Evolutionary conservation across 1,140 invertebrate species (phyloP).

Genomic region (Tyrophagus putrescentiae): DNA sequence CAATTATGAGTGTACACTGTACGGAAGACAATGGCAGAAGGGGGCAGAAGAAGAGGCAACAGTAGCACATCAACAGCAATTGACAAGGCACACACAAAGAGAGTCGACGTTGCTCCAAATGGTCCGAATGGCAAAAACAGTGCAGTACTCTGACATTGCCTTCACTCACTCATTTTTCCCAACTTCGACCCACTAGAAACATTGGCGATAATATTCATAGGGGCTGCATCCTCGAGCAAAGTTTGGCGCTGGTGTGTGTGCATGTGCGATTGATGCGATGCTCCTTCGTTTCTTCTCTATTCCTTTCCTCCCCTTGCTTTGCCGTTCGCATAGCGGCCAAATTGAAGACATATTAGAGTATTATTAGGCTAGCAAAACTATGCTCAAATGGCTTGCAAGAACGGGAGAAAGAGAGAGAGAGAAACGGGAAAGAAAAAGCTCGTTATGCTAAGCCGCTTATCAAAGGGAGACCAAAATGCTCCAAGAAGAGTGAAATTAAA

Average conservation of each 20-base stretch:
- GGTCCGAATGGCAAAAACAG: too few relatives aligned
- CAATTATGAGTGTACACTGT: slow-evolving; percentile 4
- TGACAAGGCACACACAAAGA: neutral
- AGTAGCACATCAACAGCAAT: neutral
- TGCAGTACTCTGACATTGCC: too few relatives aligned
- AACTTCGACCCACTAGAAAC: too few relatives aligned
- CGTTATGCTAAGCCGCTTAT: slow-evolving; percentile 23
- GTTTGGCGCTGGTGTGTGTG: too few relatives aligned
- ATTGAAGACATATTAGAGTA: slow-evolving; percentile 15
- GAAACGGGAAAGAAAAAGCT: neutral
- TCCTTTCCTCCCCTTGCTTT: too few relatives aligned
- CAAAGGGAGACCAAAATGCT: slow-evolving; percentile 14
- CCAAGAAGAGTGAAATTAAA: slow-evolving; percentile 10
- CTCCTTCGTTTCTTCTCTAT: too few relatives aligned
- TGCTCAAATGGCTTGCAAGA: slow-evolving; percentile 12
- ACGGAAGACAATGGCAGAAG: neutral
- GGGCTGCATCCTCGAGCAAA: neutral
- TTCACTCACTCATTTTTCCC: too few relatives aligned
- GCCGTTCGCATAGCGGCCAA: neutral
- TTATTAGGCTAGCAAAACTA: slow-evolving; percentile 16
- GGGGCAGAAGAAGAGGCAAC: neutral
- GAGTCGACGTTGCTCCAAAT: too few relatives aligned
- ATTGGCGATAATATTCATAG: neutral
- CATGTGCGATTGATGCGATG: too few relatives aligned
- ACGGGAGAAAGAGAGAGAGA: slow-evolving; percentile 17